Evolutionary conservation across 2,888 invertebrate species (phyloP).

Genomic region (Cyaniris semiargus): DNA sequence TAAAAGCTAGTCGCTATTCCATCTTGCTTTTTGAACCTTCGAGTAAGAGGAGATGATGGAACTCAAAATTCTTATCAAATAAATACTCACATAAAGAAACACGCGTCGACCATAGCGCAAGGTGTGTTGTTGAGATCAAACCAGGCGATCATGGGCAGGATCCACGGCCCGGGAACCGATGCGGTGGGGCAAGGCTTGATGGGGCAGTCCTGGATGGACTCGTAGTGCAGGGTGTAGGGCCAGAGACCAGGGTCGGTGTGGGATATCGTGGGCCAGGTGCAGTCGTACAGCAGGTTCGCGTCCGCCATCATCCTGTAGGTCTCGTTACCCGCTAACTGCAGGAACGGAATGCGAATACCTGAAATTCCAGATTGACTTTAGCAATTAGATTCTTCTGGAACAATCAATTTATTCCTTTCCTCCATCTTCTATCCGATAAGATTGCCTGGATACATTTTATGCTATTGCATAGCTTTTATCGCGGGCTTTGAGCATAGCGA

Average conservation of each 20-base stretch:
- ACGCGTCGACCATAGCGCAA: constrained; percentile 81
- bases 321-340: constrained; percentile 79
- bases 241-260: constrained; percentile 74
- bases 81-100: constrained; percentile 67
- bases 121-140: constrained; percentile 62
- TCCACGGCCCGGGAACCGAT: constrained; percentile 82
- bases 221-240: constrained; percentile 85
- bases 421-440: no score
- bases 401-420: constrained; percentile 15
- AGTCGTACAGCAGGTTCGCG: constrained; percentile 80
- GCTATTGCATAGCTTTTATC: no score
- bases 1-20: no score
- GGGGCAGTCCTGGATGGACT: constrained; percentile 77
- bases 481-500: no score
- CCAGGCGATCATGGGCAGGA: constrained; percentile 83
- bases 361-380: constrained; percentile 35
- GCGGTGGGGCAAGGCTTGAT: constrained; percentile 80
- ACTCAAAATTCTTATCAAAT: not conserved
- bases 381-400: not conserved
- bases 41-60: no score
- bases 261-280: constrained; percentile 79
- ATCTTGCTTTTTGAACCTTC: no score
- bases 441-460: no score
- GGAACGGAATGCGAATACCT: constrained; percentile 79
- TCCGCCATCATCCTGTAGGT: constrained; percentile 79